These are phyloP conservation scores for Cephus cinctus DNA, from an alignment of 1,140 invertebrate species.

Conservation along the genomic window DNA sequence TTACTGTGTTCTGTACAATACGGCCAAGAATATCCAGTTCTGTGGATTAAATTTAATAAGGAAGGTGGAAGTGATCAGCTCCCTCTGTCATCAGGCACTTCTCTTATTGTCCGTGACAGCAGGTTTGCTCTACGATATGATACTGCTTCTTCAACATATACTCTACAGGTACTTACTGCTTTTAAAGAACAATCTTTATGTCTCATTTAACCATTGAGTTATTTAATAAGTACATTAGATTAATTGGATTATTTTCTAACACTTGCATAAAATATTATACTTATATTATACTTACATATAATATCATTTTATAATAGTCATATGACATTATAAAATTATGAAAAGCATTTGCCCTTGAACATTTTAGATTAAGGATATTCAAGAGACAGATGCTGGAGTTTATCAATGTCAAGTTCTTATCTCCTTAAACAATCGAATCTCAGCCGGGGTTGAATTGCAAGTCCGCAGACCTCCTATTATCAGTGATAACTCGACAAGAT, in stretches of 20 bases:
- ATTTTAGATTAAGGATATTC: constrained; percentile 86
- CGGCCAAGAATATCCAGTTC: constrained; percentile 78
- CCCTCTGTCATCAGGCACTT: constrained; percentile 76
- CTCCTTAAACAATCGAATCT: constrained; percentile 73
- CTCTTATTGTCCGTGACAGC: constrained; percentile 82
- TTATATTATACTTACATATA: too few relatives aligned
- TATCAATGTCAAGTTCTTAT: constrained; percentile 87
- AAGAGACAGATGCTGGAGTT: constrained; percentile 87
- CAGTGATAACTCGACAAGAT: constrained; percentile 88
- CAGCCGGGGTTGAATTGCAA: constrained; percentile 79
- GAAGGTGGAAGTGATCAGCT: constrained; percentile 59
- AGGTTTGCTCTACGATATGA: constrained; percentile 84
- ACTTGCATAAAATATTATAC: too few relatives aligned
- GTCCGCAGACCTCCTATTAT: constrained; percentile 86
- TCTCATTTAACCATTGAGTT: too few relatives aligned
- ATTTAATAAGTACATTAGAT: too few relatives aligned
- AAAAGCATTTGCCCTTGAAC: constrained; percentile 24
- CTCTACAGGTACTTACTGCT: constrained; percentile 78
- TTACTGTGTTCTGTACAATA: constrained; percentile 89
- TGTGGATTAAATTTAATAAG: constrained; percentile 73
- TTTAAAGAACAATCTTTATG: too few relatives aligned
- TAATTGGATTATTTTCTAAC: constrained; percentile 2
- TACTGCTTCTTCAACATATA: constrained; percentile 74
- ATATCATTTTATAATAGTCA: constrained; percentile 7
- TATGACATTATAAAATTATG: background rate